Base-by-base conservation (phyloP, 2,888 invertebrate species). In the Parochlus steinenii region DNA sequence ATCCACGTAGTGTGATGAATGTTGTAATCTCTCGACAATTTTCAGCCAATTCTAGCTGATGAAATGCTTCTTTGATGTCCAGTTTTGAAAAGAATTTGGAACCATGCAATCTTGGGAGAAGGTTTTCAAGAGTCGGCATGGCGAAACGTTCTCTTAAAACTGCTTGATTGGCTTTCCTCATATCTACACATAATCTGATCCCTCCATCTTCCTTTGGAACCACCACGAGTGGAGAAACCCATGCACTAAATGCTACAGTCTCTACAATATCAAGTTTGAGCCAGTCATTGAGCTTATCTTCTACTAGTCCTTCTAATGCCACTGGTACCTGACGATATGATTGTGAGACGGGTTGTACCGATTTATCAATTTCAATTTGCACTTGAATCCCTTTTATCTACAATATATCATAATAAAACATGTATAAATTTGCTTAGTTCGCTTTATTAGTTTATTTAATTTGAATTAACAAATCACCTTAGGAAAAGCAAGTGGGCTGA, bases 11-110 rank as follows among this genome's bases (percentile, higher is more conserved):
- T 4, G 55, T 53, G 5, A 49, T 48, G 39, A 58, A 58, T 4
- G 52, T 54, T 25, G 55, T 56, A 7, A 55, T 47, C n/a, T 42
- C 41, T 38, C 49, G 39, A 1, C 50, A 52, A 8, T 48, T 42
- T 20, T 43, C 41, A 12, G 46, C 35, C 11, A 56, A 40, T 38
- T 50, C 48, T 3, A 56, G 37, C 39, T 56, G 55, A 41, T 56
- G 54, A 40, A 50, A 55, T 2, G 50, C 55, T 18, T 48, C 43
- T 29, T 48, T 48, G 3, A 55, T 37, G 37, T 56, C 54, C 3
- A 54, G 39, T 41, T 53, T 50, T n/a, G 43, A 40, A 23, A 48
- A 51, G 16, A 28, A 23, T 29, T 45, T 42, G 3, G 47, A 44
- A 22, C 40, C 30, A 10, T 34, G 37, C 6, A 53, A 31, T 24